Evolutionary conservation across 2,888 invertebrate genomes (phyloP).

Genomic region (Megastigmus dorsalis): DNA sequence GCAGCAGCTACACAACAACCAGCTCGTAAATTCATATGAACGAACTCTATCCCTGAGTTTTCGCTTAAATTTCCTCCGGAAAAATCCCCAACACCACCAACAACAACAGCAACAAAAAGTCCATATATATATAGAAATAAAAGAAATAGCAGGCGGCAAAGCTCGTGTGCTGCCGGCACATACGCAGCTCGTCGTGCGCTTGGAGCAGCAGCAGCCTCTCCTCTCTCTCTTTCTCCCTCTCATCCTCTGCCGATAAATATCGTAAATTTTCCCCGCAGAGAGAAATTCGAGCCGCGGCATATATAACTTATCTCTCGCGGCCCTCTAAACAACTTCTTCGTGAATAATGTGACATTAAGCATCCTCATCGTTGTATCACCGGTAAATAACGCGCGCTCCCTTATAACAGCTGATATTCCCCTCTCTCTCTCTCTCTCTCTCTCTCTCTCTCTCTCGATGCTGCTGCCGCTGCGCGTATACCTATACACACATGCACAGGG

Average conservation of each 20-base stretch:
- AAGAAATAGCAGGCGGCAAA: background rate
- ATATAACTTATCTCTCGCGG: conserved; percentile 31
- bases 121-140: background rate
- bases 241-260: conserved; percentile 45
- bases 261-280: conserved; percentile 24
- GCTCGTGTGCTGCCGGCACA: background rate
- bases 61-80: conserved; percentile 13
- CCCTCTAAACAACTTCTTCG: conserved; percentile 51
- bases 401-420: conserved; percentile 36
- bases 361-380: conserved; percentile 26
- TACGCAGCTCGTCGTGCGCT: background rate
- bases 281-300: conserved; percentile 47
- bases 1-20: background rate
- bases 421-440: background rate
- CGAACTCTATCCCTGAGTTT: background rate
- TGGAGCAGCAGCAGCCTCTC: no score
- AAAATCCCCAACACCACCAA: conserved; percentile 1
- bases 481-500: no score
- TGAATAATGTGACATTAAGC: conserved; percentile 52
- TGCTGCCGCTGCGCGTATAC: no score
- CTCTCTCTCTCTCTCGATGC: background rate
- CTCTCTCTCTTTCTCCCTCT: no score
- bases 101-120: no score
- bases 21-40: conserved; percentile 38
- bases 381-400: conserved; percentile 19